These are phyloP conservation scores for Myotis vivesi DNA, from an alignment of 2,797 vertebrate genomes.

Conservation along the genomic window DNA sequence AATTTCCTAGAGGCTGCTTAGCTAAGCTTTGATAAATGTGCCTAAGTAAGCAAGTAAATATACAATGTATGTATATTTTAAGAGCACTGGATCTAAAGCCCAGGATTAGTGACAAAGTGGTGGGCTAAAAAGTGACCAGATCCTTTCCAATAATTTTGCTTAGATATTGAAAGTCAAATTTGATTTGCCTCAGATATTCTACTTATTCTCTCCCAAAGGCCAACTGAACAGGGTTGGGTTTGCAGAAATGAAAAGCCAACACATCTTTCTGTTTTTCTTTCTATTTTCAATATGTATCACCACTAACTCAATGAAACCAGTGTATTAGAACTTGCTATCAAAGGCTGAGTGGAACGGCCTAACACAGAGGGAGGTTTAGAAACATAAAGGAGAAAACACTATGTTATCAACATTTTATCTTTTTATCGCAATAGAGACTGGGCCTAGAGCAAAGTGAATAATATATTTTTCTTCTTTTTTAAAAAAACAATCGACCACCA, in stretches of 20 bases:
- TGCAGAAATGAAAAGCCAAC: not conserved
- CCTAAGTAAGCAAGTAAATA: not conserved
- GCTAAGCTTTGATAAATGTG: not conserved
- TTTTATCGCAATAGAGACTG: not conserved
- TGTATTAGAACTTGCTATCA: not conserved
- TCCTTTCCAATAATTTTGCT: not conserved
- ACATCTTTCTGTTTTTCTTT: not conserved
- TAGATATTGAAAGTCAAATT: constrained; percentile 21
- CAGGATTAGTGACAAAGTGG: not conserved
- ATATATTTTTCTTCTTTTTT: not conserved
- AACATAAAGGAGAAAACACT: not conserved
- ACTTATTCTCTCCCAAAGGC: not conserved
- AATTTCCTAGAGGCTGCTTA: not conserved
- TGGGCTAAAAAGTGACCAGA: not conserved
- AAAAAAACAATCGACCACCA: not conserved
- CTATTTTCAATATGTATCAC: not conserved
- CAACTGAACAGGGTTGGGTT: not conserved
- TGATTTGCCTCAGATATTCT: not conserved
- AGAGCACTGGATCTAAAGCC: not conserved
- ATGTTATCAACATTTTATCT: not conserved
- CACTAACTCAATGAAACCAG: not conserved
- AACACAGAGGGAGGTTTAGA: not conserved
- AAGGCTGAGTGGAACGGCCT: not conserved
- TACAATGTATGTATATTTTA: not conserved
- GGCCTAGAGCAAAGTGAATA: not conserved